A percentile compares a stretch with the other conserved stretches of the same genome.
Evolutionary conservation across 2,888 invertebrate species (phyloP).

Genomic region (Diaprepes abbreviatus): DNA sequence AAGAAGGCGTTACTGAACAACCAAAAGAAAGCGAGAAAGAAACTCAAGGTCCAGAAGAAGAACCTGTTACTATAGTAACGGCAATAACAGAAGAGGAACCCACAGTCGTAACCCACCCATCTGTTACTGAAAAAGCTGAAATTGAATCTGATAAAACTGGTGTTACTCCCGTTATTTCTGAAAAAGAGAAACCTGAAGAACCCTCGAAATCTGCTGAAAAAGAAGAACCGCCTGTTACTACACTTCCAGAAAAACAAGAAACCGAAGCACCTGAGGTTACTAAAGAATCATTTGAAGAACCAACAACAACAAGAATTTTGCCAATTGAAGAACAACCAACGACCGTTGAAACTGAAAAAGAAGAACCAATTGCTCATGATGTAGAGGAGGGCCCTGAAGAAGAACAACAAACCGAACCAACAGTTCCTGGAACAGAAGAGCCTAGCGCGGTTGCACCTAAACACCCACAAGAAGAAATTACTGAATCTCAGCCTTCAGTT

Average conservation of each 20-base stretch:
- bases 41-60: constrained; percentile 12
- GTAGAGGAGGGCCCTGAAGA: not conserved
- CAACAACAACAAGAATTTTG: not conserved
- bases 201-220: constrained; percentile 20
- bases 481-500: not conserved
- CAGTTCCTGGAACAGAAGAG: constrained; percentile 21
- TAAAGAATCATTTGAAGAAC: constrained; percentile 32
- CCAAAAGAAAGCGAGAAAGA: constrained; percentile 22
- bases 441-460: not conserved
- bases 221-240: constrained; percentile 7
- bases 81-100: constrained; percentile 21
- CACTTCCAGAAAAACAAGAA: constrained; percentile 12
- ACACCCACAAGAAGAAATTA: not conserved
- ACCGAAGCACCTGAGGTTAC: constrained; percentile 15
- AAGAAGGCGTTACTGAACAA: constrained; percentile 18
- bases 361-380: constrained; percentile 38
- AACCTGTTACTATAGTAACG: constrained; percentile 15
- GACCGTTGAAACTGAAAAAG: constrained; percentile 16
- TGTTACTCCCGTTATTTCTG: constrained; percentile 27
- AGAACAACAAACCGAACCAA: constrained; percentile 26
- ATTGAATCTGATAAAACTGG: constrained; percentile 40
- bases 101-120: constrained; percentile 24
- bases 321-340: constrained; percentile 15
- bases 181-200: constrained; percentile 42
- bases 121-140: constrained; percentile 10